Evolutionary conservation across 1,140 invertebrate genomes (phyloP).

Genomic region (Brachionus sp.): DNA sequence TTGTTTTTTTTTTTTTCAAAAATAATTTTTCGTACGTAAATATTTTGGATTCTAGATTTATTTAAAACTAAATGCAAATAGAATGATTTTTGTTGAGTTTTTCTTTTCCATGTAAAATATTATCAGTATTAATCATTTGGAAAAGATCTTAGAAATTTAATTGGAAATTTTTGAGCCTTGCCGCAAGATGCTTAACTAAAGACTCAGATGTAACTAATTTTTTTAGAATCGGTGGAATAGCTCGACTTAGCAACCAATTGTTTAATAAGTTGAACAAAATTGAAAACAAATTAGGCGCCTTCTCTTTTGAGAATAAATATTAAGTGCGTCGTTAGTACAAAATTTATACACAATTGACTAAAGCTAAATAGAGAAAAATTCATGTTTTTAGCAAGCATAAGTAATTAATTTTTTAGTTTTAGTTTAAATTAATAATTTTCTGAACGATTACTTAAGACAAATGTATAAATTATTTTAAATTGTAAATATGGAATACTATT

Average conservation of each 20-base stretch:
- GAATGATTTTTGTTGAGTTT: neutral
- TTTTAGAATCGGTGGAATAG: neutral
- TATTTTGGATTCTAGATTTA: neutral
- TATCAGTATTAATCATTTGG: neutral
- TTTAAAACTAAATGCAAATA: too few relatives aligned
- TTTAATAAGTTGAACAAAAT: neutral
- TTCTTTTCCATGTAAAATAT: neutral
- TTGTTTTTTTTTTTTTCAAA: neutral
- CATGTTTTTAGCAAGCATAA: neutral
- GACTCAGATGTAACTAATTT: neutral
- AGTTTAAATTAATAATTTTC: neutral
- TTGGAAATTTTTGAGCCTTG: neutral
- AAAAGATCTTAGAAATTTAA: neutral
- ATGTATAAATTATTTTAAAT: neutral
- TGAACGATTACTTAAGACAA: neutral
- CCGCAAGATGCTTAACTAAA: neutral
- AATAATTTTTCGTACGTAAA: neutral
- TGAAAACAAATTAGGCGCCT: conserved; percentile 4
- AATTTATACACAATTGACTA: neutral
- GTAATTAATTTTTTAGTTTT: neutral
- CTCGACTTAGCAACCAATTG: conserved; percentile 16
- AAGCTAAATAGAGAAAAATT: neutral
- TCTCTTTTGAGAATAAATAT: neutral
- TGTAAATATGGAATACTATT: neutral
- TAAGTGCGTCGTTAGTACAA: neutral